Conservation (phyloP, 2,888 invertebrate genomes). For the Idaea aversata region DNA sequence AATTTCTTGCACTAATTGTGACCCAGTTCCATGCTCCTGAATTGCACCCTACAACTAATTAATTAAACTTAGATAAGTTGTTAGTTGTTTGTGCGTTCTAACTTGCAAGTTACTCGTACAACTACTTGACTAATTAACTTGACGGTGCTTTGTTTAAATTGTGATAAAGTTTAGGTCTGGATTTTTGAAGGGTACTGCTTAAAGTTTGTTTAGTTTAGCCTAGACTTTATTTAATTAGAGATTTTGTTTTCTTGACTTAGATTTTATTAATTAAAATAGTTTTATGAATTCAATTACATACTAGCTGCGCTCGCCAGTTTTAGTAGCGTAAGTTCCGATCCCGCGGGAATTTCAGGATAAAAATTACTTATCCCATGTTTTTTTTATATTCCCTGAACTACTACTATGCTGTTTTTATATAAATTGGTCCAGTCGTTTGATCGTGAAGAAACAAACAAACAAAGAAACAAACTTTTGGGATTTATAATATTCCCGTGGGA, state of each 20-base stretch:
- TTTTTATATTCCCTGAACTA: too few relatives aligned
- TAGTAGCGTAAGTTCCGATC: too few relatives aligned
- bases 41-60: constrained; percentile 27
- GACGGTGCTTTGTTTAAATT: constrained; percentile 2
- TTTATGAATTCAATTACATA: too few relatives aligned
- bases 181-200: background rate
- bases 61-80: constrained; percentile 40
- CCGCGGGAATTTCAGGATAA: too few relatives aligned
- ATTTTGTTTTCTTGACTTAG: background rate
- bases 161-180: background rate
- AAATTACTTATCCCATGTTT: too few relatives aligned
- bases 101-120: constrained; percentile 15
- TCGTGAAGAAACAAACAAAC: too few relatives aligned
- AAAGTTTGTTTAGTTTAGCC: background rate
- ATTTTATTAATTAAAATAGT: too few relatives aligned
- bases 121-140: constrained; percentile 12
- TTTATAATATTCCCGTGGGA: too few relatives aligned
- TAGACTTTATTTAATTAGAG: background rate
- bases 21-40: constrained; percentile 10
- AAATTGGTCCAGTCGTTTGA: too few relatives aligned
- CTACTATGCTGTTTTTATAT: too few relatives aligned
- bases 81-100: constrained; percentile 29
- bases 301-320: too few relatives aligned
- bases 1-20: background rate
- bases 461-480: too few relatives aligned